phyloP scores from a whole-genome alignment of 2,797 vertebrate species.

The Acanthis flammea region DNA sequence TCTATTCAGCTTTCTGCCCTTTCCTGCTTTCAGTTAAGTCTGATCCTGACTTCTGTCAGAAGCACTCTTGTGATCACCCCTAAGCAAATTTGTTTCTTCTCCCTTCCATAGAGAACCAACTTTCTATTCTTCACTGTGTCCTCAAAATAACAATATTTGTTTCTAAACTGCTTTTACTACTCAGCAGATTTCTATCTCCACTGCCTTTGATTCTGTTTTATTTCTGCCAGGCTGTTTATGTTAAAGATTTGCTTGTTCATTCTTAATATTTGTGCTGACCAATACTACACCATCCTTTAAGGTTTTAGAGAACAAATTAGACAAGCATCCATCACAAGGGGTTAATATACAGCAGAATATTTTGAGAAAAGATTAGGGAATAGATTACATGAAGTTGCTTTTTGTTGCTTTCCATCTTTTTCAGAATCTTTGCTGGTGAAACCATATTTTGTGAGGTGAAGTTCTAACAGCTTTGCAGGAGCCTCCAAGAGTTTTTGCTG shows the following conservation, averaged over 20 bases:
- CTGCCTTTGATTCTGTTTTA: background rate
- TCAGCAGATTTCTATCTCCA: background rate
- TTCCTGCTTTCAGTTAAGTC: background rate
- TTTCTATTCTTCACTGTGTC: background rate
- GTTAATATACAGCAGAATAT: background rate
- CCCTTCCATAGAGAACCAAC: background rate
- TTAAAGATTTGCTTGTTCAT: background rate
- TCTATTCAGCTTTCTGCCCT: background rate
- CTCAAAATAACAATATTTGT: background rate
- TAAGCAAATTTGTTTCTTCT: background rate
- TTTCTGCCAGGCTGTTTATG: background rate
- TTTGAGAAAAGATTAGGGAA: background rate
- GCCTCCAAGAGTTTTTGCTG: background rate
- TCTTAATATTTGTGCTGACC: background rate
- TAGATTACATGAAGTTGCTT: background rate
- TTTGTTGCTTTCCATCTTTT: background rate
- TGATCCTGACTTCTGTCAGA: background rate
- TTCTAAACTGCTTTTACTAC: background rate
- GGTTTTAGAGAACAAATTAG: background rate
- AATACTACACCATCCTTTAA: background rate
- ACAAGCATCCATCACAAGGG: background rate
- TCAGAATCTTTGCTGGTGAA: background rate
- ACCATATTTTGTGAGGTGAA: rapidly evolving
- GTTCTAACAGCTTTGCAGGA: background rate
- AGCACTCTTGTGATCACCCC: background rate